Evolutionary conservation across 2,888 invertebrate species (phyloP).

Genomic region (Leptinotarsa rubiginosa): DNA sequence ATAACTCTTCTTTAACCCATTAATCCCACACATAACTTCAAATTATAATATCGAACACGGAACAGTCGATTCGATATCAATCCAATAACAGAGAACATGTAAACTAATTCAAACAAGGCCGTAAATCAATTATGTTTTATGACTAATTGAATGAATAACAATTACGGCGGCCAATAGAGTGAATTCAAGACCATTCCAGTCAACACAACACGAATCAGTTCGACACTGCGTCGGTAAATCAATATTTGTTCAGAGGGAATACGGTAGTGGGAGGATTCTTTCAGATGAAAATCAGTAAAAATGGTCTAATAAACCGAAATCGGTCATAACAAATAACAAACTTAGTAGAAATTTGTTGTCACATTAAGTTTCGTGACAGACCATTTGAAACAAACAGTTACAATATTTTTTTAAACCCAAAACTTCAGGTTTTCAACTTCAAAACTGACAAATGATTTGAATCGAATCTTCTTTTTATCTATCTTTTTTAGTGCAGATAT

Average conservation of each 20-base stretch:
- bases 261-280: not conserved
- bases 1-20: conserved; percentile 41
- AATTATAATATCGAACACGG: conserved; percentile 36
- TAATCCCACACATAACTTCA: conserved; percentile 39
- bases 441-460: too few species aligned
- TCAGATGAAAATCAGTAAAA: not conserved
- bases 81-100: conserved; percentile 29
- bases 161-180: conserved; percentile 26
- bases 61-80: conserved; percentile 32
- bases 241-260: not conserved
- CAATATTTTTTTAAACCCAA: too few species aligned
- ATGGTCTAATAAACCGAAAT: too few species aligned
- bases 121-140: conserved; percentile 37
- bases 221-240: conserved; percentile 10
- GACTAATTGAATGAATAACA: conserved; percentile 28
- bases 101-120: conserved; percentile 30
- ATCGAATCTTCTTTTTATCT: too few species aligned
- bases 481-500: too few species aligned
- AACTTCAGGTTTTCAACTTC: too few species aligned
- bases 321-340: too few species aligned
- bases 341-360: too few species aligned
- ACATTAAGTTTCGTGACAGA: too few species aligned
- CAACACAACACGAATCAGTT: conserved; percentile 20
- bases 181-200: conserved; percentile 18
- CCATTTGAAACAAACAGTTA: too few species aligned